A percentile compares a stretch with the other conserved stretches of the same genome.
phyloP scores from a whole-genome alignment of 2,113 vertebrate genomes.

The Sebastes fasciatus region DNA sequence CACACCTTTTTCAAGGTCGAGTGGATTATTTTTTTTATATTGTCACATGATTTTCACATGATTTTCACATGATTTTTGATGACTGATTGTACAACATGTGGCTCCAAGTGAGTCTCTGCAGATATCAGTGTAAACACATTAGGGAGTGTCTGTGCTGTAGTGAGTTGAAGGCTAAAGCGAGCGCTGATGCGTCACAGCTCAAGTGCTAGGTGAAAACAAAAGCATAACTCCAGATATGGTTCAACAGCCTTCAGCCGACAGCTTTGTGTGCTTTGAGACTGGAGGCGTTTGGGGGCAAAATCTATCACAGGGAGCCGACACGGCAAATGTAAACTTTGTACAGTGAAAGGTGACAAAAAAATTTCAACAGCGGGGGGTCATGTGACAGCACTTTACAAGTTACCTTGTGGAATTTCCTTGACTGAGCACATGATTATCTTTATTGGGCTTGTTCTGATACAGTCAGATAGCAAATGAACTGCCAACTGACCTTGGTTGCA shows the following conservation, averaged over 20 bases:
- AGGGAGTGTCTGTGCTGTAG: constrained; percentile 19
- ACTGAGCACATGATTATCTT: constrained; percentile 53
- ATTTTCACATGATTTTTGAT: neutral
- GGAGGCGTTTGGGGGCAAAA: constrained; percentile 4
- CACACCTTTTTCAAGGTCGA: neutral
- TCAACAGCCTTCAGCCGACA: constrained; percentile 26
- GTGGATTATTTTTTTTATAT: neutral
- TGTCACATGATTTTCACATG: neutral
- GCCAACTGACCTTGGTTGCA: constrained; percentile 47
- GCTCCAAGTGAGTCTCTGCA: neutral
- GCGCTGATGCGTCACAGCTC: constrained; percentile 37
- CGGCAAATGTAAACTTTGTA: constrained; percentile 18
- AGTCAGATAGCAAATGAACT: constrained; percentile 20
- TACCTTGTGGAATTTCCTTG: neutral
- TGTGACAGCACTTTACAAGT: constrained; percentile 6
- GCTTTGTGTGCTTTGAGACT: neutral
- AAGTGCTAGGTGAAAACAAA: constrained; percentile 54
- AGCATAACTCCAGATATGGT: constrained; percentile 50
- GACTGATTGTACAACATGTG: neutral
- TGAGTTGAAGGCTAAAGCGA: constrained; percentile 50
- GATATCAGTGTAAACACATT: constrained; percentile 37
- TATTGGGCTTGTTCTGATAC: constrained; percentile 40
- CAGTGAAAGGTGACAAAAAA: neutral
- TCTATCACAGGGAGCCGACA: neutral
- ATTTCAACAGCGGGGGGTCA: neutral